These are phyloP conservation scores for Heliothis virescens DNA, from an alignment of 1,140 invertebrate genomes.

Conservation along the genomic window DNA sequence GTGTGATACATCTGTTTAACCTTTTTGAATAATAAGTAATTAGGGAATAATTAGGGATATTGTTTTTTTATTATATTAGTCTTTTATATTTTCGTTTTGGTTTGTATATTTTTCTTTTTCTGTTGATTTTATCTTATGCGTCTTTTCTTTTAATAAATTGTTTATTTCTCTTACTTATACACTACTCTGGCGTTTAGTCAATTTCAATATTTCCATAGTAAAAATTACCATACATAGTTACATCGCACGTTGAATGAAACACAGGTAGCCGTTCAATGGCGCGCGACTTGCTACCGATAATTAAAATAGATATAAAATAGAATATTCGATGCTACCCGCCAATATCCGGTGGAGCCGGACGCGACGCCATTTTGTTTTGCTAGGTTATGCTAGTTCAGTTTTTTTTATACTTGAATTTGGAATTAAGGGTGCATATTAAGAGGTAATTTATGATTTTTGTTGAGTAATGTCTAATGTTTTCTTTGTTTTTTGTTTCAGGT, in stretches of 20 bases:
- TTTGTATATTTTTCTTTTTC: no score
- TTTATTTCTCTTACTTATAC: no score
- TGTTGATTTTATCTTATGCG: no score
- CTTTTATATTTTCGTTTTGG: no score
- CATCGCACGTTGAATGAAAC: background rate
- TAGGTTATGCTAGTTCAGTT: background rate
- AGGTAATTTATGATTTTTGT: background rate
- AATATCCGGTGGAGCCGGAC: constrained; percentile 74
- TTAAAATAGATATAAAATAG: constrained; percentile 83
- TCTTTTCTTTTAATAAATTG: no score
- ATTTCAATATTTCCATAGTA: no score
- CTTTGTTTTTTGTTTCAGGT: constrained; percentile 40
- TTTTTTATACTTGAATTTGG: background rate
- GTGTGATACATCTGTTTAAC: no score
- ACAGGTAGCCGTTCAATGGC: constrained; percentile 61
- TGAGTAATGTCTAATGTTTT: background rate
- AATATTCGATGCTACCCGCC: constrained; percentile 77
- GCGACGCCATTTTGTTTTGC: constrained; percentile 75
- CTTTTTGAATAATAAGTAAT: no score
- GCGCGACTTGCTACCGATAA: constrained; percentile 78
- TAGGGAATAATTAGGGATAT: no score
- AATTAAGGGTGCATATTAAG: background rate
- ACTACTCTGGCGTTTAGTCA: no score
- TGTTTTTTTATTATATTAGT: no score
- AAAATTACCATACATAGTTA: no score